phyloP scores from a whole-genome alignment of 2,797 vertebrate genomes.

The Myioborus miniatus region DNA sequence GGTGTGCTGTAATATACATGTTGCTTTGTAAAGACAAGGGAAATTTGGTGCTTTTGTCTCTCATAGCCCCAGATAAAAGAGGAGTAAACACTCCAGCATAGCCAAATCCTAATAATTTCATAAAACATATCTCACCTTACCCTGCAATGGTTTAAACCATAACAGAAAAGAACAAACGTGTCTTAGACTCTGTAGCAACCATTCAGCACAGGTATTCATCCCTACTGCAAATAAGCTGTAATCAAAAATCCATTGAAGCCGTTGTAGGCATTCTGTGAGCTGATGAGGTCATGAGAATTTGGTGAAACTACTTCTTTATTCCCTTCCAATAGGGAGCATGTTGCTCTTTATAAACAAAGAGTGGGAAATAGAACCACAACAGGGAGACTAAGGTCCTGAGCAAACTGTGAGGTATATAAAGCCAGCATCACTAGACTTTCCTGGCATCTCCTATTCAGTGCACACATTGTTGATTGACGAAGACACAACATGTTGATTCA shows the following conservation, averaged over 20 bases:
- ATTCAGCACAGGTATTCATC: background rate
- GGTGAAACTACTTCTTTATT: background rate
- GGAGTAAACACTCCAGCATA: background rate
- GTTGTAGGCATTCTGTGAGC: background rate
- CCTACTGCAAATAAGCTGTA: background rate
- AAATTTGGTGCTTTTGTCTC: background rate
- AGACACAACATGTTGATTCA: constrained; percentile 55
- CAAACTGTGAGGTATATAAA: background rate
- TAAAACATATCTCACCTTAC: background rate
- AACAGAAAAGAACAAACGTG: background rate
- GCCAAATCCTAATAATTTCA: background rate
- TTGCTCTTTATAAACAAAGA: background rate
- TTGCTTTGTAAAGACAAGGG: background rate
- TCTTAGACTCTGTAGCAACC: background rate
- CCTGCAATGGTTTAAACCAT: background rate
- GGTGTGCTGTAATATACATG: background rate
- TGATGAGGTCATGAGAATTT: background rate
- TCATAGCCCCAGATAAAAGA: background rate
- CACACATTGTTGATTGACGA: constrained; percentile 56
- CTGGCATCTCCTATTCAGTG: constrained; percentile 46
- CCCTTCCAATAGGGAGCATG: background rate
- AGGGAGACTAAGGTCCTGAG: background rate
- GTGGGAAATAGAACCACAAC: background rate
- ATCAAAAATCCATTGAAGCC: background rate
- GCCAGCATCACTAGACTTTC: background rate